Base-by-base conservation (phyloP, 2,888 invertebrate species). In the Leptinotarsa juncta region DNA sequence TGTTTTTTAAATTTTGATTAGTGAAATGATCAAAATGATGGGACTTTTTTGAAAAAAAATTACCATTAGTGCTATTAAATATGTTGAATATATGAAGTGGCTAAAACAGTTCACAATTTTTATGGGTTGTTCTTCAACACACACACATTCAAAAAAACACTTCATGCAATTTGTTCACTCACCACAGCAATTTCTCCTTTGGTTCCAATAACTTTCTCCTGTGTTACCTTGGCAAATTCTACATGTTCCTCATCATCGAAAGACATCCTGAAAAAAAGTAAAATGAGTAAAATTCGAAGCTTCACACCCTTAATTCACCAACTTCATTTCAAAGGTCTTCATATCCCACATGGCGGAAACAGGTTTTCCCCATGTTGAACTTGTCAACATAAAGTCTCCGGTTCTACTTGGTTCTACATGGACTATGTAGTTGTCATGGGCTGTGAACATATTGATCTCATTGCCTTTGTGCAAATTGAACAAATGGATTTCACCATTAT, bases 161-260 rank as follows among this genome's bases (percentile, higher is more conserved):
- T 15, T 51, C 16, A 51, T 51, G 14, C 4, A 15, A 42, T 12
- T 42, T 42, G 42, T 42, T n/a, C 18, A 69, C 69, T 53, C 1
- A 94, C 94, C 75, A 93, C 93, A 1, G 96, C 96, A 32, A 91
- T 91, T 86, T 95, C 95, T 23, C 92, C 93, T 86, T 94, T 94
- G 0, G 98, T 98, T 75, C 97, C 98, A 70, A 99, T 92, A 72
- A 98, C 92, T 78, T 94, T 91, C 83, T 97, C 97, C 87, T 97
- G 96, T 0, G 91, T 88, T 79, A 93, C 88, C 87, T 97, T 97
- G 80, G 95, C 95, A 88, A 98, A 98, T 86, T 98, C 97, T 50
- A 96, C 94, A 86, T 97, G 95, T 82, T 96, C 95, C 81, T 98
- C 97, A 79, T 94, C 93, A 81, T 94, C 93, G 80, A 97, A 91